Evolutionary conservation across 1,140 invertebrate genomes (phyloP).

Genomic region (Hermatobates lingyangjiaoensis): DNA sequence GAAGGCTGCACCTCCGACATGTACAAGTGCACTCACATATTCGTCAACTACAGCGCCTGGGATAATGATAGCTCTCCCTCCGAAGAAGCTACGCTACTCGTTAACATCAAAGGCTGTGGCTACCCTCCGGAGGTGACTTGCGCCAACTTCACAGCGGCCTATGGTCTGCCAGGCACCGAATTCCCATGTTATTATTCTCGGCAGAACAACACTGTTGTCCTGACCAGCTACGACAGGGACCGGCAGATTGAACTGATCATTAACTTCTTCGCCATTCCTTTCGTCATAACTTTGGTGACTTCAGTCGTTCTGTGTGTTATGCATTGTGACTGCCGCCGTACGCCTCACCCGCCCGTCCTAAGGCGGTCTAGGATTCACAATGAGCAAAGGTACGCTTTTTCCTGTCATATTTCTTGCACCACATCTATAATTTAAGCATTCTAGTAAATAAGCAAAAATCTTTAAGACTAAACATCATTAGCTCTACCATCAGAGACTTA

Average conservation of each 20-base stretch:
- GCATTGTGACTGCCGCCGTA: constrained; percentile 56
- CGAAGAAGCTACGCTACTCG: constrained; percentile 42
- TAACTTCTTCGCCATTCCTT: constrained; percentile 58
- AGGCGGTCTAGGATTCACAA: constrained; percentile 30
- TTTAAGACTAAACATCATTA: too few relatives aligned
- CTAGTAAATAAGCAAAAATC: too few relatives aligned
- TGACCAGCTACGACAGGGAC: constrained; percentile 57
- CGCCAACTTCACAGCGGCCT: constrained; percentile 55
- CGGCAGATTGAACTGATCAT: constrained; percentile 59
- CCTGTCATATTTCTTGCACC: neutral
- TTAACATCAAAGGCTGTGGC: constrained; percentile 73
- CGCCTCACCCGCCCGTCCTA: constrained; percentile 29
- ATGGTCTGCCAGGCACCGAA: constrained; percentile 50
- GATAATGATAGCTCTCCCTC: constrained; percentile 8
- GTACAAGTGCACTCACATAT: constrained; percentile 67
- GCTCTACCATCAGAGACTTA: too few relatives aligned
- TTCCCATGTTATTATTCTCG: constrained; percentile 71
- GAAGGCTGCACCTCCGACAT: constrained; percentile 76
- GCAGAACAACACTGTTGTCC: constrained; percentile 56
- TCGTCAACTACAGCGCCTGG: constrained; percentile 42
- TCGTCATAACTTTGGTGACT: constrained; percentile 60
- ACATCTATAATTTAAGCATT: too few relatives aligned
- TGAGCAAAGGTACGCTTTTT: constrained; percentile 16
- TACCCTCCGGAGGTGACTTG: constrained; percentile 72
- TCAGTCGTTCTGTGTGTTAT: constrained; percentile 63